Base-by-base conservation (phyloP, 2,113 vertebrate species). In the Mesembrinibis cayennensis region DNA sequence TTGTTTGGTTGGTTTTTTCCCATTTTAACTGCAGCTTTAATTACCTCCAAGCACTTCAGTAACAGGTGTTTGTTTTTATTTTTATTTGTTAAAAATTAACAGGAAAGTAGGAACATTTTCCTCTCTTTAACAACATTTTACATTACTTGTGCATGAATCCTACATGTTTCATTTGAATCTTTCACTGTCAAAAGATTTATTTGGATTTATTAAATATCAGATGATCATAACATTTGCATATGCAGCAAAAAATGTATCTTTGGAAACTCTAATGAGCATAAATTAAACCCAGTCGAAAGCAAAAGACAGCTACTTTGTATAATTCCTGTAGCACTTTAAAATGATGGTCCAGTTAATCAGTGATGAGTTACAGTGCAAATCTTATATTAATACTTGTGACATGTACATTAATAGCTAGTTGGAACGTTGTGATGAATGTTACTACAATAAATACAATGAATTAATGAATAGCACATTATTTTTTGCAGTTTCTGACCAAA, bases 321-420 rank as follows among this genome's bases (percentile, higher is more conserved):
- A 96, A 91, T 90, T 92, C 56, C 59, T 89, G 38, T 26, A 76
- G 44, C 42, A 85, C 36, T 89, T 95, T 66, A 71, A 95, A 97
- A 90, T 71, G 71, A 96, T 88, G 0, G 16, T 58, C 42, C 47
- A 91, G 77, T 74, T 95, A 95, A 97, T 94, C 92, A 93, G 56
- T 77, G 74, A 50, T 94, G 63, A 95, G 82, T 87, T 95, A 66
- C 50, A 82, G n/a, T 45, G 34, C 29, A 77, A 82, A 95, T 83
- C 76, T 90, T 58, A 62, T 82, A 73, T 81, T 90, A 95, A 72
- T 94, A 90, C 0, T 5, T 86, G 52, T 89, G 71, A 87, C n/a
- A 74, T 72, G n/a, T 59, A 94, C 34, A 90, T 95, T 94, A 87
- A 84, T 53, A 83, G 67, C 69, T 95, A 93, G 95, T 85, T 90